Percentiles rank a stretch among this genome's conserved stretches.
Evolutionary conservation across 1,140 invertebrate genomes (phyloP).

Genomic region (Philotrypesis tridentata): DNA sequence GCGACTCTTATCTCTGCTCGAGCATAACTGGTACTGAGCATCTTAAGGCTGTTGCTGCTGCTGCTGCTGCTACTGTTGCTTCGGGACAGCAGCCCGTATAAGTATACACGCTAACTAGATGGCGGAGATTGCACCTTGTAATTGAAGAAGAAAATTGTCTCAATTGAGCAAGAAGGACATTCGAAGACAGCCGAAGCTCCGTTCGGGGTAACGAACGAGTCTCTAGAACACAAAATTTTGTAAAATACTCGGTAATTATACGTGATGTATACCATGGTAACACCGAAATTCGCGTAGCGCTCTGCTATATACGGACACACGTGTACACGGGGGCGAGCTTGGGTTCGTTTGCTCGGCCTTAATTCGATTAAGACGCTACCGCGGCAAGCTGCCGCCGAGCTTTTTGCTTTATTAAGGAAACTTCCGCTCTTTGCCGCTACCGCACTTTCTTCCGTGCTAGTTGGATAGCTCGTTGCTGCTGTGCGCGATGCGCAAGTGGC

Average conservation of each 20-base stretch:
- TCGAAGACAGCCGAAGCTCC: too few species aligned
- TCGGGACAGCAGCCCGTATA: neutral
- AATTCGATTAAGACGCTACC: neutral
- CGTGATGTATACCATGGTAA: neutral
- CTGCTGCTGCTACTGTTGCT: neutral
- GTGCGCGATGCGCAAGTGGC: neutral
- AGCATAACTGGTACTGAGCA: neutral
- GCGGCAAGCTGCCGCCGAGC: neutral
- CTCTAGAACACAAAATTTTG: neutral
- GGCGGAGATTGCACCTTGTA: too few species aligned
- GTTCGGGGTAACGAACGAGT: too few species aligned
- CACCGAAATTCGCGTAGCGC: too few species aligned
- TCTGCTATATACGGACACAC: too few species aligned
- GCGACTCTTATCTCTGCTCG: neutral
- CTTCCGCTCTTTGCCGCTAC: neutral
- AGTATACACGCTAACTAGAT: too few species aligned
- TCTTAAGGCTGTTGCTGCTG: neutral
- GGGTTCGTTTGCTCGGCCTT: neutral
- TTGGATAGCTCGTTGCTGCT: neutral
- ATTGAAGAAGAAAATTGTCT: too few species aligned
- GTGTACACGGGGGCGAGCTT: neutral
- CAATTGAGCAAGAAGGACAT: too few species aligned
- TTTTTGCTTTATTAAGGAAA: slow-evolving; percentile 1
- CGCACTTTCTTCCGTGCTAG: neutral
- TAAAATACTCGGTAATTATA: neutral